A percentile compares a stretch with the other conserved stretches of the same genome.
Evolutionary conservation across 2,797 vertebrate species (phyloP).

Genomic region (Steatocranus sp.): DNA sequence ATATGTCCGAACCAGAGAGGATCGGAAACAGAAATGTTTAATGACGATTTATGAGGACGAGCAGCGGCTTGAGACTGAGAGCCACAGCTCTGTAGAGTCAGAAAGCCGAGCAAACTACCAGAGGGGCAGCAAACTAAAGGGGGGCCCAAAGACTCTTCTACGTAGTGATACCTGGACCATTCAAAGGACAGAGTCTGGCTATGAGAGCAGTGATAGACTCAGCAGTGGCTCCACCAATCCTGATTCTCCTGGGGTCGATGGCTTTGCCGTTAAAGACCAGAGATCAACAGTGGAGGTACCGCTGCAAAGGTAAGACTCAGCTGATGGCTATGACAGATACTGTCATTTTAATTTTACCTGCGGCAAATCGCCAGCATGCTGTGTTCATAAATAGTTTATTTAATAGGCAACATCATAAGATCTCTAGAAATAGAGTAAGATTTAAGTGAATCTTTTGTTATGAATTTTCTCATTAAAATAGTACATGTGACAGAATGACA

Average conservation of each 20-base stretch:
- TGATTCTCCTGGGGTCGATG: slow-evolving; percentile 84
- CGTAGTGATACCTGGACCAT: slow-evolving; percentile 86
- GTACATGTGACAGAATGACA: not conserved
- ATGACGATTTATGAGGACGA: slow-evolving; percentile 98
- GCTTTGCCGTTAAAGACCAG: slow-evolving; percentile 67
- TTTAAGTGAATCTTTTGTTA: not conserved
- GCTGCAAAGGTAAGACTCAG: slow-evolving; percentile 78
- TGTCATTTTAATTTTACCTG: not conserved
- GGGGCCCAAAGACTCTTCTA: slow-evolving; percentile 75
- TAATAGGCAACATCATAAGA: not conserved
- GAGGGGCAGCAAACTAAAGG: slow-evolving; percentile 64
- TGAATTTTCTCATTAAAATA: not conserved
- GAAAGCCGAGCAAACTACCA: slow-evolving; percentile 73
- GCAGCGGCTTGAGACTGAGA: slow-evolving; percentile 84
- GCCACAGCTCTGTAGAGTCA: slow-evolving; percentile 85
- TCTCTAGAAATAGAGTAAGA: not conserved
- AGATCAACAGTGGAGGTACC: slow-evolving; percentile 66
- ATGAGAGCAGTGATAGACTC: slow-evolving; percentile 91
- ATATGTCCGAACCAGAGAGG: slow-evolving; percentile 68
- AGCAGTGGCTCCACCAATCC: slow-evolving; percentile 90
- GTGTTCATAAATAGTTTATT: not conserved
- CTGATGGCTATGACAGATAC: not conserved
- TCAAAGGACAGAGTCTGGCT: slow-evolving; percentile 92
- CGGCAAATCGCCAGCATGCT: not conserved
- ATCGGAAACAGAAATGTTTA: slow-evolving; percentile 82